These are phyloP conservation scores for Ia io DNA, from an alignment of 2,113 vertebrate genomes.

Conservation along the genomic window DNA sequence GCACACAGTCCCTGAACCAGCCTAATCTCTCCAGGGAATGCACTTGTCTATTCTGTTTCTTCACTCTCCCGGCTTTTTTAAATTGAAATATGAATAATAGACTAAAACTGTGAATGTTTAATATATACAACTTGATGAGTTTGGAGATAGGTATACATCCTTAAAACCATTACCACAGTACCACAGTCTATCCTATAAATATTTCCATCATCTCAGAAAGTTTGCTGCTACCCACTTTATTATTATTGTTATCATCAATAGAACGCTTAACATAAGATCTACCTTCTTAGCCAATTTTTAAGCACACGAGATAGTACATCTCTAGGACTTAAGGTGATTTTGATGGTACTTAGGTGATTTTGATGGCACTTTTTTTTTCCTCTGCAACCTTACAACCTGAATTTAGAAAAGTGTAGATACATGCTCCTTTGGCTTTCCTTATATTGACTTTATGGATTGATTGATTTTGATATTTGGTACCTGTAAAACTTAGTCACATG, in stretches of 20 bases:
- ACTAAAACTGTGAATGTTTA: not conserved
- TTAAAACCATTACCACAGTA: not conserved
- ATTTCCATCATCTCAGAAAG: not conserved
- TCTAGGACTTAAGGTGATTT: no score
- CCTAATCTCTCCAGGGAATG: slow-evolving; percentile 34
- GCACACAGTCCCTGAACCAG: not conserved
- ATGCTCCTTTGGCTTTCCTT: slow-evolving; percentile 66
- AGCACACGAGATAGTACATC: not conserved
- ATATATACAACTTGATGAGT: not conserved
- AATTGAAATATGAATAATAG: not conserved
- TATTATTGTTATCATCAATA: not conserved
- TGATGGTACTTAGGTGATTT: no score
- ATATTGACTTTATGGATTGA: slow-evolving; percentile 75
- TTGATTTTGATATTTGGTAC: slow-evolving; percentile 75
- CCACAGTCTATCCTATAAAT: not conserved
- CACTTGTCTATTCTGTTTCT: slow-evolving; percentile 31
- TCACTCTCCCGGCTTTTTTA: not conserved
- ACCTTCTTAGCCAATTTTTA: not conserved
- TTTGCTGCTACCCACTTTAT: not conserved
- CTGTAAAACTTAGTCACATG: slow-evolving; percentile 55
- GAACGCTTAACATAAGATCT: not conserved
- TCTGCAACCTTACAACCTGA: not conserved
- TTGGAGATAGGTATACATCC: not conserved
- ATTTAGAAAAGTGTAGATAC: slow-evolving; percentile 64
- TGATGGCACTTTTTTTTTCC: slow-evolving; percentile 62